Percentiles rank a stretch among this genome's conserved stretches.
Evolutionary conservation across 2,888 invertebrate species (phyloP).

Genomic region (Pollenia labialis): DNA sequence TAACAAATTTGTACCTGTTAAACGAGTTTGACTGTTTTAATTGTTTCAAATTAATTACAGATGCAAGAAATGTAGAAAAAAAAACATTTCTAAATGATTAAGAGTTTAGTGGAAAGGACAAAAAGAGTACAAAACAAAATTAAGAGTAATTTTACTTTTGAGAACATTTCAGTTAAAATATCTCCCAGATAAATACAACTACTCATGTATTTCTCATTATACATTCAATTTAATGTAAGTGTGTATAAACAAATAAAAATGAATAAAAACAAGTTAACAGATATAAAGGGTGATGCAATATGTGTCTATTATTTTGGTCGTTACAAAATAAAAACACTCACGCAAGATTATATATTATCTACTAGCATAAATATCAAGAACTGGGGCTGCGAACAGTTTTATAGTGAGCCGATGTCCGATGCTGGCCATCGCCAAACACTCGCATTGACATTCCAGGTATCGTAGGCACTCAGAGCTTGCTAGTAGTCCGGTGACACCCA

Average conservation of each 20-base stretch:
- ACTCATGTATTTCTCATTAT: neutral
- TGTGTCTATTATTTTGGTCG: no score
- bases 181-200: no score
- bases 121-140: neutral
- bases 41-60: neutral
- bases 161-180: neutral
- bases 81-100: conserved; percentile 1
- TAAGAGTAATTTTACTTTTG: no score
- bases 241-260: neutral
- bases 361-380: no score
- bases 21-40: conserved; percentile 12
- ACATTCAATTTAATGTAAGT: neutral
- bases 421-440: no score
- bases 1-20: conserved; percentile 2
- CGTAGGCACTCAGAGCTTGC: no score
- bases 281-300: neutral
- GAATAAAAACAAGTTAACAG: neutral
- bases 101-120: neutral
- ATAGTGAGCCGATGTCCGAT: no score
- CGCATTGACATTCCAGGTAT: no score
- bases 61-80: conserved; percentile 1
- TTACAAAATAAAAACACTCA: no score
- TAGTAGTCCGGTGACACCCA: no score
- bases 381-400: no score
- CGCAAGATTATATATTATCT: no score